A percentile compares a stretch with the other conserved stretches of the same genome.
These are phyloP conservation scores for Lochmaea capreae DNA, from an alignment of 2,888 invertebrate species.

Conservation along the genomic window DNA sequence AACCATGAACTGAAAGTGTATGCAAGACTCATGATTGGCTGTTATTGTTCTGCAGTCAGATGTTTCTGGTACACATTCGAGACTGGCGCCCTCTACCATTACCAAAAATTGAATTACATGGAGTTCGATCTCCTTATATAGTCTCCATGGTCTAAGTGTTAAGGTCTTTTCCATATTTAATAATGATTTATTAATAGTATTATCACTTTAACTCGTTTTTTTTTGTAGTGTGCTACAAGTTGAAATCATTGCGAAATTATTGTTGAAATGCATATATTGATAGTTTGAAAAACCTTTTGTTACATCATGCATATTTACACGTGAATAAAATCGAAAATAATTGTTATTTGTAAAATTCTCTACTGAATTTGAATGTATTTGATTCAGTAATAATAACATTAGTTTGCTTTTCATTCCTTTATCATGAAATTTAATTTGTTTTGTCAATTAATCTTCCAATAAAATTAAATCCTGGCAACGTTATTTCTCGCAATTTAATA, in stretches of 20 bases:
- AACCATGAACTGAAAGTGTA: too few relatives aligned
- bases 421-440: not conserved
- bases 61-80: too few relatives aligned
- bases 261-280: not conserved
- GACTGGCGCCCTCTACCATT: too few relatives aligned
- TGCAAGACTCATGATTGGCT: too few relatives aligned
- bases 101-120: too few relatives aligned
- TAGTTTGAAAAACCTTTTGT: not conserved
- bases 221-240: not conserved
- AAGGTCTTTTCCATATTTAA: not conserved
- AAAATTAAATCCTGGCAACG: not conserved
- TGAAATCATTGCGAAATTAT: not conserved
- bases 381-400: not conserved
- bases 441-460: not conserved
- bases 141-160: too few relatives aligned
- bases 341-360: not conserved
- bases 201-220: too few relatives aligned
- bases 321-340: not conserved
- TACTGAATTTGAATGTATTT: not conserved
- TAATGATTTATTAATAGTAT: not conserved
- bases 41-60: too few relatives aligned
- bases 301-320: not conserved
- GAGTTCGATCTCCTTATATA: too few relatives aligned
- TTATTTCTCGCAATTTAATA: too few relatives aligned
- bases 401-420: slow-evolving; percentile 2